These are phyloP conservation scores for Sebastes schlegelii DNA, from an alignment of 2,113 vertebrate genomes.

Conservation along the genomic window DNA sequence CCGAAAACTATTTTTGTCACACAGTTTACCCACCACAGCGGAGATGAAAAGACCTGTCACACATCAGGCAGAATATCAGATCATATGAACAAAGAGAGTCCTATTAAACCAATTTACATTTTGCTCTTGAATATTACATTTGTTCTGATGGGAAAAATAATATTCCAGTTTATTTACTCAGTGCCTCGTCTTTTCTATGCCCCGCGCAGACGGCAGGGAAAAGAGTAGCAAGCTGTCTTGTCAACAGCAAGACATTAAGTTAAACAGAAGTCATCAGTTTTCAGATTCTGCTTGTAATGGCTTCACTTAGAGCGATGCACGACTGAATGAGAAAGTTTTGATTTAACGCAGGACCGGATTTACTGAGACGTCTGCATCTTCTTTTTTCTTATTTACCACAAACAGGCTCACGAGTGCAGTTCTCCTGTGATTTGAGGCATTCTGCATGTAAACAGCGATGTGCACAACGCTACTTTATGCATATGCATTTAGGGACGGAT, in stretches of 20 bases:
- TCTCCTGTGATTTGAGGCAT: background rate
- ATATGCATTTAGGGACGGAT: background rate
- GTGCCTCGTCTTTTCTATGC: background rate
- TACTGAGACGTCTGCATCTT: background rate
- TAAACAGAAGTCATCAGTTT: constrained; percentile 10
- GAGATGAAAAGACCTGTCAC: constrained; percentile 7
- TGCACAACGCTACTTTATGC: background rate
- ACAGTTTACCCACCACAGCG: background rate
- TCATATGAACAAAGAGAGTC: background rate
- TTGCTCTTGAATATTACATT: constrained; percentile 23
- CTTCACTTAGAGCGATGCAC: background rate
- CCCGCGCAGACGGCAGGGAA: background rate
- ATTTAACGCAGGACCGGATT: background rate
- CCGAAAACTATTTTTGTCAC: background rate
- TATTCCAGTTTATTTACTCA: background rate
- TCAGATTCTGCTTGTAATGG: background rate
- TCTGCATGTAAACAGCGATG: background rate
- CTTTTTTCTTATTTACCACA: background rate
- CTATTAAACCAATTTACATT: background rate
- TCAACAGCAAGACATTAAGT: constrained; percentile 6
- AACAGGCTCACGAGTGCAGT: background rate
- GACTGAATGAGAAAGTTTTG: background rate
- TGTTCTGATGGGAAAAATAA: background rate
- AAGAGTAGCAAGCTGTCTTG: background rate
- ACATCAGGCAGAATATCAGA: constrained; percentile 3